A percentile compares a stretch with the other conserved stretches of the same genome.
Conservation (phyloP, 2,888 invertebrate genomes). For the Microplitis manilae region DNA sequence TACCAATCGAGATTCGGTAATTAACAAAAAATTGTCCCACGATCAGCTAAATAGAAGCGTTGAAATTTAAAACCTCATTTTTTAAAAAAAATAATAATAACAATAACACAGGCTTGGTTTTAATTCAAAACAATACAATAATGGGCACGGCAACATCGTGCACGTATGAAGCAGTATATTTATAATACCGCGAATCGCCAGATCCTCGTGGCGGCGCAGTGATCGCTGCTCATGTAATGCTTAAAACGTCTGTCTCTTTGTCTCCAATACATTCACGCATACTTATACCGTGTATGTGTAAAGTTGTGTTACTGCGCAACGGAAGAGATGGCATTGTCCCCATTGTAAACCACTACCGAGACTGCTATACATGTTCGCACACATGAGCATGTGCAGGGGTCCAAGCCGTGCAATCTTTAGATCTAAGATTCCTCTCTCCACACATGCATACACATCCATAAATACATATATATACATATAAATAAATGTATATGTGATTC, state of each 20-base stretch:
- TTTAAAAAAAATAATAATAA: slow-evolving; percentile 55
- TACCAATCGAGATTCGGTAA: neutral
- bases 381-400: neutral
- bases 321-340: slow-evolving; percentile 60
- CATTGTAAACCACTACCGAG: slow-evolving; percentile 53
- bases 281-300: slow-evolving; percentile 52
- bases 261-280: slow-evolving; percentile 30
- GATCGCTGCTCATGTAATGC: slow-evolving; percentile 39
- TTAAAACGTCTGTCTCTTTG: slow-evolving; percentile 13
- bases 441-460: slow-evolving; percentile 22
- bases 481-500: slow-evolving; percentile 40
- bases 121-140: slow-evolving; percentile 66
- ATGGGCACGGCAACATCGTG: slow-evolving; percentile 58
- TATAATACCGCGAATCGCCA: slow-evolving; percentile 24
- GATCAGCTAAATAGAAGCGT: slow-evolving; percentile 47
- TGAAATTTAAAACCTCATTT: slow-evolving; percentile 40
- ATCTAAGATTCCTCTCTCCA: neutral
- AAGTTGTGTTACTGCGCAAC: slow-evolving; percentile 40
- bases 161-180: neutral
- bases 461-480: slow-evolving; percentile 38
- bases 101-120: slow-evolving; percentile 52
- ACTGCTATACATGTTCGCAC: slow-evolving; percentile 2
- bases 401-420: neutral
- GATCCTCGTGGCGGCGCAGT: slow-evolving; percentile 6
- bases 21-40: slow-evolving; percentile 17